Base-by-base conservation (phyloP, 1,140 invertebrate species). In the Gryon sp. region DNA sequence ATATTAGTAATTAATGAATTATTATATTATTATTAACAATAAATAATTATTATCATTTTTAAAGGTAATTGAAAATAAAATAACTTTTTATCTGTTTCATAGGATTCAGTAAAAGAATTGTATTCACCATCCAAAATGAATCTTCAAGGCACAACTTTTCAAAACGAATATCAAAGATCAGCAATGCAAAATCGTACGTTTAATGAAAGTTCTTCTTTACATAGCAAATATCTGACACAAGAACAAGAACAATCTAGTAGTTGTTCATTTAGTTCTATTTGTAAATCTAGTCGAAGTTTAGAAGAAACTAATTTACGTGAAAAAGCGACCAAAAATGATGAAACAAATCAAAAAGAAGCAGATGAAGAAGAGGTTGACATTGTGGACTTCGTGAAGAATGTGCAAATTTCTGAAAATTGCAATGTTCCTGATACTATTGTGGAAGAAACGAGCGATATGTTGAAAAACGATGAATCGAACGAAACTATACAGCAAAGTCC, bases 101-200 rank as follows among this genome's bases (percentile, higher is more conserved):
- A 73, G 69, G 41, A n/a, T 50, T 50, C 40, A 12, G 5, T 34
- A 5, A 74, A 74, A 53, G 9, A 8, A 2, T 7, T 15, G 7
- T 26, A 26, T 9, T 22, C 70, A 59, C 18, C 38, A 59, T 24
- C 60, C 18, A 75, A 12, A 40, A 75, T 75, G 72, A 75, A 55
- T 62, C 16, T 75, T 0, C 36, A 60, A 41, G 72, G 72, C 1
- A 53, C 55, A 2, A 55, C 36, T 46, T 53, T 62, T 9, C 53
- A 66, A 32, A 66, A 53, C 6, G 24, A 7, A 11, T 32, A 2
- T 3, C 28, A 20, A 7, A 57, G 50, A 45, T 18, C 26, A 0
- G 1, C 24, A 30, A 6, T n/a, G 4, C 32, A 6, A 24, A 41
- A 14, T 14, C 32, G 5, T 9, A 24, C 34, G 9, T 8, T 24